Conservation (phyloP, 2,888 invertebrate genomes). For the Drosophila rellima region DNA sequence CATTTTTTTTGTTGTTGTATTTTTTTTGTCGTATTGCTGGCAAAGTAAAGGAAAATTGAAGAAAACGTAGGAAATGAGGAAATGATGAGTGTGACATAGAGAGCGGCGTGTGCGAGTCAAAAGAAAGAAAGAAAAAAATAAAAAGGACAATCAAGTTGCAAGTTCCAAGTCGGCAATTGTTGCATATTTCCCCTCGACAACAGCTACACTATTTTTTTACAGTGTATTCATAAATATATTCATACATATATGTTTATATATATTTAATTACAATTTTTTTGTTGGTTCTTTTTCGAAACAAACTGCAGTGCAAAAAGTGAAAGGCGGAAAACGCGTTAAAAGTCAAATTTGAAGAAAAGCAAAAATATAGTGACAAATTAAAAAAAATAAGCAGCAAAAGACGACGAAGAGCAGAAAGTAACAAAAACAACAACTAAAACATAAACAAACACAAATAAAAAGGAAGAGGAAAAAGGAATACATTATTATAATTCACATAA, state of each 20-base stretch:
- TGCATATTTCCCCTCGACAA: constrained; percentile 52
- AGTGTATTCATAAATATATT: constrained; percentile 22
- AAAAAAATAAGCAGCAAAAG: neutral
- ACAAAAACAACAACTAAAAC: constrained; percentile 24
- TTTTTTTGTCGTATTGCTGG: constrained; percentile 22
- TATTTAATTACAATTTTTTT: constrained; percentile 10
- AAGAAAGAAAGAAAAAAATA: neutral
- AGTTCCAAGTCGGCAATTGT: constrained; percentile 67
- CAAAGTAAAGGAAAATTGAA: constrained; percentile 11
- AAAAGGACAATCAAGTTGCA: constrained; percentile 18
- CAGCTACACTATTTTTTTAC: constrained; percentile 44
- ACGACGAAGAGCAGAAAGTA: constrained; percentile 8
- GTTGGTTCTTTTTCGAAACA: constrained; percentile 4
- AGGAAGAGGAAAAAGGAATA: constrained; percentile 42
- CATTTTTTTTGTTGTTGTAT: constrained; percentile 18
- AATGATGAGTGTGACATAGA: constrained; percentile 29
- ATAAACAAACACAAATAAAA: constrained; percentile 34
- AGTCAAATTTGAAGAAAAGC: constrained; percentile 35
- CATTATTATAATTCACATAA: constrained; percentile 53
- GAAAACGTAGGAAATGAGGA: constrained; percentile 8
- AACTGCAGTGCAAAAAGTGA: constrained; percentile 66
- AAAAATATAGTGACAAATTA: constrained; percentile 12
- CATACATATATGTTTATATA: neutral
- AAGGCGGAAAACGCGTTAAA: constrained; percentile 62
- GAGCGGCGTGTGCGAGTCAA: constrained; percentile 30